phyloP scores from a whole-genome alignment of 2,888 invertebrate genomes.

The Leucoma salicis region DNA sequence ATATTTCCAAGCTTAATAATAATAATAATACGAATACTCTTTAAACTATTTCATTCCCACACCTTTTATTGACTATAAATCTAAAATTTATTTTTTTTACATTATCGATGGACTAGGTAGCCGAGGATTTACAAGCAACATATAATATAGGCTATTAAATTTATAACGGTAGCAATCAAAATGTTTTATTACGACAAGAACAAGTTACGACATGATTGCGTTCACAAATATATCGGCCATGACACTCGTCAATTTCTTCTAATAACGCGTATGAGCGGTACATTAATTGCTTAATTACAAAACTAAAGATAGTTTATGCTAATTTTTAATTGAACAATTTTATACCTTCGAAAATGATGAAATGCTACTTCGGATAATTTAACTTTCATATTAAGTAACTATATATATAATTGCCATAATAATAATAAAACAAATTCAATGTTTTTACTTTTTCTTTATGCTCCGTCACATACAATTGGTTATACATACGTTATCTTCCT shows the following conservation, averaged over 20 bases:
- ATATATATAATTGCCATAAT: no score
- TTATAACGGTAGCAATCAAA: conserved; percentile 35
- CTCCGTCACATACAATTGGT: no score
- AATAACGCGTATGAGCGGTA: conserved; percentile 19
- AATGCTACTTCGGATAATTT: no score
- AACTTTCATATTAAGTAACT: no score
- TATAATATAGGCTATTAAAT: conserved; percentile 28
- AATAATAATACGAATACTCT: no score
- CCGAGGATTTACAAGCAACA: conserved; percentile 19
- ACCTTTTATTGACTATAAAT: neutral
- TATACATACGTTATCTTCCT: no score
- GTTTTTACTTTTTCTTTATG: no score
- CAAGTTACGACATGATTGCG: conserved; percentile 22
- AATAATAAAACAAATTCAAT: no score
- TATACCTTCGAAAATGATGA: no score
- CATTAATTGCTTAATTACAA: conserved; percentile 23
- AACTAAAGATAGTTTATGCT: conserved; percentile 11
- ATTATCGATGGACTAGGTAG: neutral
- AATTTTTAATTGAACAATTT: conserved; percentile 7
- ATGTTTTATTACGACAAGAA: conserved; percentile 26
- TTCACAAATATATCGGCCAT: conserved; percentile 15
- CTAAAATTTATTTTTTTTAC: neutral
- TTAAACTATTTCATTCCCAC: neutral
- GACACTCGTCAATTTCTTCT: conserved; percentile 21
- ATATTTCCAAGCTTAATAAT: no score